A percentile compares a stretch with the other conserved stretches of the same genome.
phyloP scores from a whole-genome alignment of 2,113 vertebrate species.

The Megaceryle maxima region DNA sequence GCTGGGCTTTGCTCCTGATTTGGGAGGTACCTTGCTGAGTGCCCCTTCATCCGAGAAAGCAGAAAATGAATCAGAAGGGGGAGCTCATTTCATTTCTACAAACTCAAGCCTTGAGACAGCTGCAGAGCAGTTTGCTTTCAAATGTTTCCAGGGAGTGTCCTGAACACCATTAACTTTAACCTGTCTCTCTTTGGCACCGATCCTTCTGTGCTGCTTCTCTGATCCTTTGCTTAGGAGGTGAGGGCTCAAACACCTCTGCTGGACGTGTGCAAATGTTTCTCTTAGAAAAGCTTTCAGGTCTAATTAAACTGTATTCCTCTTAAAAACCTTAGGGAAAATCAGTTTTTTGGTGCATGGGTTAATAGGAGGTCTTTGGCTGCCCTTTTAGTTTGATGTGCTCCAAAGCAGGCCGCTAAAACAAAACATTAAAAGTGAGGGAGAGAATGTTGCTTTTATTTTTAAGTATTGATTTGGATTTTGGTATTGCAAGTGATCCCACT shows the following conservation, averaged over 20 bases:
- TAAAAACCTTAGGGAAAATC: background rate
- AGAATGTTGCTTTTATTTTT: background rate
- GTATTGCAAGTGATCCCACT: background rate
- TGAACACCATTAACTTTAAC: background rate
- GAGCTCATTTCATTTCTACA: background rate
- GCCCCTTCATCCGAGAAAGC: background rate
- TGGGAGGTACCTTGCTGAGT: background rate
- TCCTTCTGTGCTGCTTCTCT: background rate
- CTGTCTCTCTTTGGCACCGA: background rate
- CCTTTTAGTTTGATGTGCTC: background rate
- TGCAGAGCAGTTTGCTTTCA: background rate
- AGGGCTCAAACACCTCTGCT: background rate
- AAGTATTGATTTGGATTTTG: background rate
- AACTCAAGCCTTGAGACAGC: background rate
- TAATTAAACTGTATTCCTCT: background rate
- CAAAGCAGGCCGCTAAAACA: background rate
- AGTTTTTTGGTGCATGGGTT: background rate
- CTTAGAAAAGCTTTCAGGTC: background rate
- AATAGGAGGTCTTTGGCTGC: background rate
- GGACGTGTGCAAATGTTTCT: accelerated
- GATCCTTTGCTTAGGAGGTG: background rate
- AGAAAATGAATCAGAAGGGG: background rate
- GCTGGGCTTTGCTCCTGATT: background rate
- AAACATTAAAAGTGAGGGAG: background rate
- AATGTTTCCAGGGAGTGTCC: background rate